These are phyloP conservation scores for Caenorhabditis japonica DNA, from an alignment of 2,888 invertebrate genomes.

Conservation along the genomic window DNA sequence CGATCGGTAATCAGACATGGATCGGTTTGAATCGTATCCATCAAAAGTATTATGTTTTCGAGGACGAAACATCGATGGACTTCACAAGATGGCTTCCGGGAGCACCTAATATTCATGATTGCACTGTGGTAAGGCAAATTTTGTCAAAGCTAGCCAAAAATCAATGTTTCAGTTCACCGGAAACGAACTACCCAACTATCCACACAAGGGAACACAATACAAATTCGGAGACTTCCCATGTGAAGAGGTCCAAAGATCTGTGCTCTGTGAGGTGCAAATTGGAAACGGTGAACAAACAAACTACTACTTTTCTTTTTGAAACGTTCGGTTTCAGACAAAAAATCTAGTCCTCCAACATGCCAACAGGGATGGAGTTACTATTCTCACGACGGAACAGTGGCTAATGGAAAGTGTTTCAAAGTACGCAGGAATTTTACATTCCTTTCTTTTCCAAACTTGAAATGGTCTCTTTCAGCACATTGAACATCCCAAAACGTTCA, in stretches of 20 bases:
- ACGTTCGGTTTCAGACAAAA: slow-evolving; percentile 11
- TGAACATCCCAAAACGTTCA: slow-evolving; percentile 32
- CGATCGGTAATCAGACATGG: slow-evolving; percentile 39
- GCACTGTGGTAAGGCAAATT: slow-evolving; percentile 47
- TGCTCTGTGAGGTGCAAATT: slow-evolving; percentile 34
- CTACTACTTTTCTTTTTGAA: neutral
- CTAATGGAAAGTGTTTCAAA: slow-evolving; percentile 38
- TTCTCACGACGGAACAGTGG: slow-evolving; percentile 21
- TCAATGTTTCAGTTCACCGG: slow-evolving; percentile 33
- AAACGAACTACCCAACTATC: slow-evolving; percentile 45
- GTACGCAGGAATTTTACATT: neutral
- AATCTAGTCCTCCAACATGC: slow-evolving; percentile 16
- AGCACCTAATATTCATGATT: slow-evolving; percentile 50
- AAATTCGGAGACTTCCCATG: slow-evolving; percentile 48
- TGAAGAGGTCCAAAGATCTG: slow-evolving; percentile 31
- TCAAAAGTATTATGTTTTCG: slow-evolving; percentile 48
- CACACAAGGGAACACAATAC: slow-evolving; percentile 45
- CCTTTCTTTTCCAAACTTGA: neutral
- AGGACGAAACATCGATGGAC: slow-evolving; percentile 44
- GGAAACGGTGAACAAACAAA: slow-evolving; percentile 12
- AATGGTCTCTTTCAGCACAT: slow-evolving; percentile 11
- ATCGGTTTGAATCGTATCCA: slow-evolving; percentile 50
- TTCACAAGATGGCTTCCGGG: slow-evolving; percentile 50
- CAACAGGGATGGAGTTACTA: slow-evolving; percentile 45
- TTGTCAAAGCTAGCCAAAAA: too few relatives aligned